Evolutionary conservation across 2,888 invertebrate genomes (phyloP).

Genomic region (Elegia similella): DNA sequence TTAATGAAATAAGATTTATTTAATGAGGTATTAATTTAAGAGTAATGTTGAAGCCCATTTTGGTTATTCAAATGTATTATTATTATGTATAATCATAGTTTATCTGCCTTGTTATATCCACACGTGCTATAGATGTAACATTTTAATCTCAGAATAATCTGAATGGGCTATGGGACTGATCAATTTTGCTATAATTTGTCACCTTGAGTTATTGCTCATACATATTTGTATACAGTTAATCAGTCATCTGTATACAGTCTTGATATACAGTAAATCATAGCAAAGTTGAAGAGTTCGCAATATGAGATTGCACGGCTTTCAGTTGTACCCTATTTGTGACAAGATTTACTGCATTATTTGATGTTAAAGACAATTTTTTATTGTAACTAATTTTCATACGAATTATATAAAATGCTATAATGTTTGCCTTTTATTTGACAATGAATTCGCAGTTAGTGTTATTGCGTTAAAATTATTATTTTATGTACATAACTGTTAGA

Average conservation of each 20-base stretch:
- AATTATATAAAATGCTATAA: conserved; percentile 73
- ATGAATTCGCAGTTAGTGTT: no score
- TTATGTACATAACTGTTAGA: no score
- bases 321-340: conserved; percentile 57
- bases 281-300: conserved; percentile 35
- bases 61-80: conserved; percentile 21
- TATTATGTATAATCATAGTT: conserved; percentile 14
- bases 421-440: conserved; percentile 37
- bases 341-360: conserved; percentile 55
- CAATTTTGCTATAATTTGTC: conserved; percentile 21
- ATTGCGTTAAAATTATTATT: no score
- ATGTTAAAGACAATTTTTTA: conserved; percentile 74
- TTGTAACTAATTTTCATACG: conserved; percentile 69
- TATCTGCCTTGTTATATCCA: conserved; percentile 8
- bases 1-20: conserved; percentile 36
- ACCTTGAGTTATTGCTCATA: no score
- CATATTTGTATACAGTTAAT: no score
- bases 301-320: conserved; percentile 42
- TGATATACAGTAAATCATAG: no score
- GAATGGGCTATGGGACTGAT: neutral
- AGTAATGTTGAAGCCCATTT: conserved; percentile 19
- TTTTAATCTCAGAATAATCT: neutral
- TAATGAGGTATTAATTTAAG: conserved; percentile 28
- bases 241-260: no score
- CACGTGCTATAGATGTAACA: neutral